Conservation (phyloP, 2,113 vertebrate species). For the Megatriorchis doriae region DNA sequence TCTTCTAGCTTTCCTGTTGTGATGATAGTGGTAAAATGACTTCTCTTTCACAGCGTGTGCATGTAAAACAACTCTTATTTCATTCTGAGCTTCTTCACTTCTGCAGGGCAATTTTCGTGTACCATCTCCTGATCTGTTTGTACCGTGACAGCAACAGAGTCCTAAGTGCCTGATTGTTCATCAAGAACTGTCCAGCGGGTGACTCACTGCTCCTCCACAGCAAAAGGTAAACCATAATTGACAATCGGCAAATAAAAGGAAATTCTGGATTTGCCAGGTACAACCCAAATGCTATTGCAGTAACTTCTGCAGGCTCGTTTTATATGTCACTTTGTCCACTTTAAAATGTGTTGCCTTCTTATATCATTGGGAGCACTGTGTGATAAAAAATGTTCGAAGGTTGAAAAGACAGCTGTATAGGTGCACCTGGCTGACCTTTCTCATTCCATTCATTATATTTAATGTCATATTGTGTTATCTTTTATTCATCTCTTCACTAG, state of each 20-base stretch:
- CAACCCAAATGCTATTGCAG: neutral
- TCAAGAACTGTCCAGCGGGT: neutral
- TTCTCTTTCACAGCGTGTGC: neutral
- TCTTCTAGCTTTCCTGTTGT: neutral
- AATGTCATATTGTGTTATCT: neutral
- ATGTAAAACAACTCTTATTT: neutral
- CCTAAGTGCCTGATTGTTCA: neutral
- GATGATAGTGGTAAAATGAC: neutral
- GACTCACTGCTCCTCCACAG: neutral
- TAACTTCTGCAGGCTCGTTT: neutral
- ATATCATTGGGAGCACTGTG: neutral
- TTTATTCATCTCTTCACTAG: neutral
- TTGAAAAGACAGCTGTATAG: neutral
- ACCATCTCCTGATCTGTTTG: fast-evolving
- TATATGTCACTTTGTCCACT: neutral
- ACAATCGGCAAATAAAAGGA: neutral
- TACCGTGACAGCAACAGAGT: fast-evolving
- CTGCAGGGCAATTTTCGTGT: neutral
- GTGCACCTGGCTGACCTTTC: neutral
- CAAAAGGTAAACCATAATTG: neutral
- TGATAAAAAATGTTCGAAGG: neutral
- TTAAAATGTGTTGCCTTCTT: neutral
- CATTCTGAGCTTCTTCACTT: neutral
- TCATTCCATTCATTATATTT: neutral
- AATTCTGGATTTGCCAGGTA: neutral